Evolutionary conservation across 2,888 invertebrate genomes (phyloP).

Genomic region (Caenorhabditis zanzibari): DNA sequence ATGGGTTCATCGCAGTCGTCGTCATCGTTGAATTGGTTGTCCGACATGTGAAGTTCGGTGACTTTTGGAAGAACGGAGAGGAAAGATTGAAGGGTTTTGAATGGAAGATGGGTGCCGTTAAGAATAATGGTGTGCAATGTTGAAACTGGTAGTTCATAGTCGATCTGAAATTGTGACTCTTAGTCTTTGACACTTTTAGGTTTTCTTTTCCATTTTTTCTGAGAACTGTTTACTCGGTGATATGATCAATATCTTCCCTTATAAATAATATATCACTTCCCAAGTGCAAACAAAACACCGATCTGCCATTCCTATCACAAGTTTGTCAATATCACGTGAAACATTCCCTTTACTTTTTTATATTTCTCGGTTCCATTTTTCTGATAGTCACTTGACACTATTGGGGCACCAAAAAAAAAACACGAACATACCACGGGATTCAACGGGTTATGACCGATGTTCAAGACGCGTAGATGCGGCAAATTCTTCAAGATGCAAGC

Average conservation of each 20-base stretch:
- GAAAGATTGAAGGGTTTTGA: constrained; percentile 67
- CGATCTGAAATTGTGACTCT: constrained; percentile 37
- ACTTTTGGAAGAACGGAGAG: constrained; percentile 69
- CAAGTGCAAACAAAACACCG: constrained; percentile 61
- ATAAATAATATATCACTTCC: constrained; percentile 36
- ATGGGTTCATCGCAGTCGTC: constrained; percentile 56
- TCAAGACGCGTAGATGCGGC: constrained; percentile 75
- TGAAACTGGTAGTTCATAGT: constrained; percentile 67
- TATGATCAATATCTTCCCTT: constrained; percentile 10
- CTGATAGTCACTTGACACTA: constrained; percentile 50
- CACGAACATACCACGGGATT: constrained; percentile 59
- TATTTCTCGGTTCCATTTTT: constrained; percentile 24
- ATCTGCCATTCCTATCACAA: constrained; percentile 57
- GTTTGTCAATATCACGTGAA: constrained; percentile 58
- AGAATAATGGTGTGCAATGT: constrained; percentile 72
- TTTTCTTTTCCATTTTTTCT: neutral
- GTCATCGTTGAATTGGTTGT: constrained; percentile 71
- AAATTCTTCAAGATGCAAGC: constrained; percentile 71
- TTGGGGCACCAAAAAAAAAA: constrained; percentile 4
- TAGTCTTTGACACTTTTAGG: neutral
- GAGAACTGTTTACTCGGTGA: neutral
- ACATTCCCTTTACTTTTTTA: constrained; percentile 12
- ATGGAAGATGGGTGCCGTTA: constrained; percentile 76
- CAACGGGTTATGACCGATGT: constrained; percentile 76
- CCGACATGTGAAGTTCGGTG: constrained; percentile 75